Evolutionary conservation across 1,140 invertebrate species (phyloP), one percentile per base, ranked within the genome.

Genomic region (Drosophila saltans): DNA sequence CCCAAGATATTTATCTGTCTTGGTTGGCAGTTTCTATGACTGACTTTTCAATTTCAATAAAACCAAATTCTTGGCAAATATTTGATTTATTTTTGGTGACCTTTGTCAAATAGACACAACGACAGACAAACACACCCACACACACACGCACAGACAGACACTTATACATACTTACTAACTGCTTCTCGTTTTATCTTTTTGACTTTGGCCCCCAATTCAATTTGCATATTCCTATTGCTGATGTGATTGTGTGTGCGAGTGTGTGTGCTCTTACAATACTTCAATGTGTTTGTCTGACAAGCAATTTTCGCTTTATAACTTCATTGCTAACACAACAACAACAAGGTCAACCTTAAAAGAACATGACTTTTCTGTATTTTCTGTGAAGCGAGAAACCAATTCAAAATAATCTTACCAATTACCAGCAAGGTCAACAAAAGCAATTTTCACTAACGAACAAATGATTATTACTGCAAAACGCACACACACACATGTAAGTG

Each of bases 1-100:
- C 72, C 82, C 68, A 61, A 59, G 73, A 86, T 89, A 80, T 78
- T 57, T 52, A 78, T 73, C 69, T 40, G 57, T 72, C 71, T 64
- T 39, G 43, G 60, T 60, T 62, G 45, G 45, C 75, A 57, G 33
- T 56, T 48, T 57, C 71, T 69, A 55, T 77, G 67, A 72, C 67
- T 78, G 73, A 72, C 72, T 86, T 88, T 86, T 86, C 83, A 86
- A 86, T 86, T 86, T 88, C 67, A 86, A 88, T 86, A 75, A 76
- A 82, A 77, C 76, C 72, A 70, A 83, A 80, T 68, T 72, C 70
- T 75, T 72, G 66, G 80, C 77, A 82, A 86, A 86, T 88, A 86
- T 86, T 86, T 86, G 83, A 88, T 86, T 86, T 88, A 83, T 88
- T 88, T 86, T 80, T 62, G 73, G 68, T 88, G 83, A 86, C 83